Conservation (phyloP, 1,140 invertebrate species). For the Drosophila gunungcola region DNA sequence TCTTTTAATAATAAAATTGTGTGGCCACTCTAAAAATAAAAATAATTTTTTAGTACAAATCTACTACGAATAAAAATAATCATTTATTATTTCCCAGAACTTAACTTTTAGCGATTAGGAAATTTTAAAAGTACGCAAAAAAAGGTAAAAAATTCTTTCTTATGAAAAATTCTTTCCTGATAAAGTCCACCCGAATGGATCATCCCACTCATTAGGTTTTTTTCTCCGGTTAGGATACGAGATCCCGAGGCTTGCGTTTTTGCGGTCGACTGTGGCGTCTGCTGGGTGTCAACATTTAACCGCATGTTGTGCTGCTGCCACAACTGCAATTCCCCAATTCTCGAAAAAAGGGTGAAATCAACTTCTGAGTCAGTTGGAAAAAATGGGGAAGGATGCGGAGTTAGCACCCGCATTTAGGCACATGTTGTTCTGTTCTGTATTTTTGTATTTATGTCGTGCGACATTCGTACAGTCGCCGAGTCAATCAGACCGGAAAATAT, state of each 20-base stretch:
- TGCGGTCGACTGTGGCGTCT: conserved; percentile 68
- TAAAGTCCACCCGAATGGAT: conserved; percentile 20
- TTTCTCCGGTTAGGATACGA: conserved; percentile 8
- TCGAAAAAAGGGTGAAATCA: conserved; percentile 28
- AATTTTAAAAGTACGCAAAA: not conserved
- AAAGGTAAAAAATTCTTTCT: no score
- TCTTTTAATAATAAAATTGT: no score
- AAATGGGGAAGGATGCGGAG: conserved; percentile 6
- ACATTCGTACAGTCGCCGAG: conserved; percentile 25
- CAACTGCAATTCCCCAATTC: conserved; percentile 28
- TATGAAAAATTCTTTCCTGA: not conserved
- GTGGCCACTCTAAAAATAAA: no score
- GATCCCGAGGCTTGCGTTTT: conserved; percentile 19
- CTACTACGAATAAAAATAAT: no score
- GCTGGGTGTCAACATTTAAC: conserved; percentile 72
- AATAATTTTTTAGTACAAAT: no score
- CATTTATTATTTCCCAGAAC: no score
- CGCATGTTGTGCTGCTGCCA: conserved; percentile 41
- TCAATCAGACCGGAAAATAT: conserved; percentile 22
- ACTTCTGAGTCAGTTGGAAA: conserved; percentile 45
- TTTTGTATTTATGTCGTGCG: conserved; percentile 1
- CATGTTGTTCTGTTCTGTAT: conserved; percentile 12
- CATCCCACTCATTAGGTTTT: conserved; percentile 25
- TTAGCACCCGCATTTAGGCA: conserved; percentile 46
- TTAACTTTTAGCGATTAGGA: not conserved